Percentiles rank a stretch among this genome's conserved stretches.
These are phyloP conservation scores for Sycophaga agraensis DNA, from an alignment of 1,140 invertebrate species.

Conservation along the genomic window DNA sequence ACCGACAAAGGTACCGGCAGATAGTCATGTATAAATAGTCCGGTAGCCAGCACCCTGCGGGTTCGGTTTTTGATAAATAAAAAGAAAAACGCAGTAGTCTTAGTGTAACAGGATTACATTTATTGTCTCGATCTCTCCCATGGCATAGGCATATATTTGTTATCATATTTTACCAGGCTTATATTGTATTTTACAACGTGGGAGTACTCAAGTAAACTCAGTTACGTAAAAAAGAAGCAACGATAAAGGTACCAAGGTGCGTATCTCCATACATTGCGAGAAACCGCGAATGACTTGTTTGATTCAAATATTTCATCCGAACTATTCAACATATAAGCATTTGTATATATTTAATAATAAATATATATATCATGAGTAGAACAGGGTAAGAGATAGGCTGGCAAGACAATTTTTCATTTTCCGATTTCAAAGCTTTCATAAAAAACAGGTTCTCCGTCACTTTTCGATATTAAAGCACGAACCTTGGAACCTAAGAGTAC, in stretches of 20 bases:
- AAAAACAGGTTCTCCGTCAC: slow-evolving; percentile 13
- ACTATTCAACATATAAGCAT: background rate
- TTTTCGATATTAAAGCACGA: slow-evolving; percentile 28
- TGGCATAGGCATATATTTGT: slow-evolving; percentile 47
- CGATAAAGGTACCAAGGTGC: slow-evolving; percentile 38
- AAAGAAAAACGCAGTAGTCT: slow-evolving; percentile 57
- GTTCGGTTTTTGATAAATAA: slow-evolving; percentile 48
- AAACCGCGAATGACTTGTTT: background rate
- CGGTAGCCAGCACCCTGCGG: slow-evolving; percentile 55
- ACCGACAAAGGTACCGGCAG: slow-evolving; percentile 17
- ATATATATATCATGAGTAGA: slow-evolving; percentile 10
- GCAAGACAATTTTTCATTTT: slow-evolving; percentile 18
- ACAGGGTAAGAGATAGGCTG: slow-evolving; percentile 27
- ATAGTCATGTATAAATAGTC: slow-evolving; percentile 47
- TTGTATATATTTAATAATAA: slow-evolving; percentile 2
- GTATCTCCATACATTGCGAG: slow-evolving; percentile 13
- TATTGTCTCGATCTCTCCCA: slow-evolving; percentile 57
- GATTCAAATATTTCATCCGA: background rate
- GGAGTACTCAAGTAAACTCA: slow-evolving; percentile 41
- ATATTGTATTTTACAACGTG: slow-evolving; percentile 50
- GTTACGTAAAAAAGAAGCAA: slow-evolving; percentile 18
- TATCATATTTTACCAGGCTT: slow-evolving; percentile 39
- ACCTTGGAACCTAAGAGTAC: slow-evolving; percentile 42
- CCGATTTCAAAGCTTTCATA: slow-evolving; percentile 10
- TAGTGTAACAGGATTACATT: slow-evolving; percentile 59